Evolutionary conservation across 2,888 invertebrate species (phyloP), one percentile per base, ranked within the genome.

Genomic region (Spodoptera littoralis): DNA sequence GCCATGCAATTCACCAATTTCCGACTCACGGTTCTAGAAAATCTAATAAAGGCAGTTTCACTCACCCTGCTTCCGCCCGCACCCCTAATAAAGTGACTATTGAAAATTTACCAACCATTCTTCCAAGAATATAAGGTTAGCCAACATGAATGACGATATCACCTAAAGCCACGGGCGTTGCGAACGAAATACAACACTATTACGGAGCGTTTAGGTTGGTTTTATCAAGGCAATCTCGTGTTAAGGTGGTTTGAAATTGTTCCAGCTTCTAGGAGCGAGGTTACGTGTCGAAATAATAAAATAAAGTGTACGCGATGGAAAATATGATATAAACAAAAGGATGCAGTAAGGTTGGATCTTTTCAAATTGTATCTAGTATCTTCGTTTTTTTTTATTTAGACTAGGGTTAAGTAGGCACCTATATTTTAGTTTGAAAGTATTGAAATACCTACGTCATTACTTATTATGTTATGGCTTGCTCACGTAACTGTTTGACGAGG

Each of bases 71-170:
- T 88, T 88, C 90, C 92, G 88, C 86, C 87, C 83, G 85, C 88
- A 81, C 90, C 91, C 92, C 88, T 95, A 93, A 95, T 95, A 95
- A 94, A 95, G 94, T 92, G 92, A 90, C 92, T 94, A 95, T 95
- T 95, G 95, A 95, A 95, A 95, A 95, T 95, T 95, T 95, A 94
- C 93, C 93, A 93, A 91, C 92, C 92, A 93, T 95, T 95, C 94
- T 94, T 90, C 88, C 86, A 85, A 87, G 90, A 90, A 91, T 93
- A 94, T 92, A 92, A 93, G 91, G 93, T 93, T 94, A 93, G 89
- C 82, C 80, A 77, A 85, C 84, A 86, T 86, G 87, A 88, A 88
- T 88, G 88, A 86, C 86, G 88, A 86, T 86, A 81, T 84, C 81
- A 85, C 86, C 81, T 83, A 84, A 85, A 86, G 80, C 72, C 60